phyloP scores from a whole-genome alignment of 2,797 vertebrate genomes.

The Orientallactaga sibirica region DNA sequence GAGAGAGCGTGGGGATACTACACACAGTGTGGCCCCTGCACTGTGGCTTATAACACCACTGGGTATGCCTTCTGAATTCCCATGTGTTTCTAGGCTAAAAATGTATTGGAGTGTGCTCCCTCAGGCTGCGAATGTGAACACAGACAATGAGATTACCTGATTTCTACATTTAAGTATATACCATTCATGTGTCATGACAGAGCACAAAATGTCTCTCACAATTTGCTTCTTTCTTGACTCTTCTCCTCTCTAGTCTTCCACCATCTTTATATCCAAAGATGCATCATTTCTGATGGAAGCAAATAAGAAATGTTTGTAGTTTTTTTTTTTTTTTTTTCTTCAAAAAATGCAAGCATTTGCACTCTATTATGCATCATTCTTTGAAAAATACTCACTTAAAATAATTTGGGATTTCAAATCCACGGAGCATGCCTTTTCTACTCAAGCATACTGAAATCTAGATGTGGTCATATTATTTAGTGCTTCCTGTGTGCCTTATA shows the following conservation, averaged over 20 bases:
- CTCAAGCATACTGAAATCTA: background rate
- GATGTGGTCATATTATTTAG: background rate
- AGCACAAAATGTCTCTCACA: background rate
- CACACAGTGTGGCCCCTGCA: no score
- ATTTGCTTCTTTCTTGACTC: background rate
- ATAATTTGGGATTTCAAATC: background rate
- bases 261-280: rapidly evolving
- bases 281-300: background rate
- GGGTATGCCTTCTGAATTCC: background rate
- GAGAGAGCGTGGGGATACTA: no score
- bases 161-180: background rate
- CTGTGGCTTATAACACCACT: rapidly evolving
- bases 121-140: background rate
- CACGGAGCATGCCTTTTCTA: background rate
- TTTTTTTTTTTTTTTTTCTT: background rate
- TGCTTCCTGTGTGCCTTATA: background rate
- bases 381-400: background rate
- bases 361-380: background rate
- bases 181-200: background rate
- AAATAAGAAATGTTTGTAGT: background rate
- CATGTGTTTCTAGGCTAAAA: background rate
- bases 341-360: background rate
- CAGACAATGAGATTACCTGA: no score
- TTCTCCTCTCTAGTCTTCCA: background rate
- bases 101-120: background rate